Percentiles rank a stretch among this genome's conserved stretches.
phyloP scores from a whole-genome alignment of 2,888 invertebrate genomes.

The Trisateles emortualis region DNA sequence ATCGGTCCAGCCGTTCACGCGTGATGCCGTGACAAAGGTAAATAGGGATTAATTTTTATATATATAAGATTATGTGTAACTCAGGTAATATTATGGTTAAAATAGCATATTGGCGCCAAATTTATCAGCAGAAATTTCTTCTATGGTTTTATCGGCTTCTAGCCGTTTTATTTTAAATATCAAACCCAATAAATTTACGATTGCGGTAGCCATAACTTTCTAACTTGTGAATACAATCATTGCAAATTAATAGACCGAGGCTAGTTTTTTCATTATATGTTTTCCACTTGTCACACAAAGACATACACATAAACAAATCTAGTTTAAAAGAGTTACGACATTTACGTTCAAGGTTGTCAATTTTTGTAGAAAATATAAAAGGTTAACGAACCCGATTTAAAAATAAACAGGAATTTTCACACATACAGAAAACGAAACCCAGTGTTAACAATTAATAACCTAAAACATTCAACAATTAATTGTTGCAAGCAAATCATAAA shows the following conservation, averaged over 20 bases:
- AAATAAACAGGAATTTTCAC: constrained; percentile 24
- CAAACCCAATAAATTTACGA: constrained; percentile 20
- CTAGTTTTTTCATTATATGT: constrained; percentile 17
- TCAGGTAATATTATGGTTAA: too few relatives aligned
- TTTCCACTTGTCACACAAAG: too few relatives aligned
- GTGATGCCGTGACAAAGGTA: too few relatives aligned
- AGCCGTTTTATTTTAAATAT: constrained; percentile 8
- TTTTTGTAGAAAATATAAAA: constrained; percentile 19
- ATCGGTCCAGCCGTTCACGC: too few relatives aligned
- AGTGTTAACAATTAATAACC: constrained; percentile 22
- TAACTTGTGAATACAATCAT: constrained; percentile 19
- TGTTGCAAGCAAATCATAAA: too few relatives aligned
- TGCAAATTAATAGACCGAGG: constrained; percentile 37
- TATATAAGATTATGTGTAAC: too few relatives aligned
- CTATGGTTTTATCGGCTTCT: constrained; percentile 6
- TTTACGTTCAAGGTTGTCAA: constrained; percentile 3
- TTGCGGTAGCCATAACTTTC: constrained; percentile 21
- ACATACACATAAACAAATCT: background rate
- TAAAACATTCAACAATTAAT: too few relatives aligned
- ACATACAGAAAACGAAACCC: constrained; percentile 11
- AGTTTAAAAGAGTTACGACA: background rate
- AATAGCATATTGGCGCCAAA: too few relatives aligned
- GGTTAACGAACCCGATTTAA: constrained; percentile 37
- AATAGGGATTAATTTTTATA: too few relatives aligned
- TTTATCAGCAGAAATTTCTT: background rate